Conservation (phyloP, 2,797 vertebrate species). For the Darevskia nairensis region DNA sequence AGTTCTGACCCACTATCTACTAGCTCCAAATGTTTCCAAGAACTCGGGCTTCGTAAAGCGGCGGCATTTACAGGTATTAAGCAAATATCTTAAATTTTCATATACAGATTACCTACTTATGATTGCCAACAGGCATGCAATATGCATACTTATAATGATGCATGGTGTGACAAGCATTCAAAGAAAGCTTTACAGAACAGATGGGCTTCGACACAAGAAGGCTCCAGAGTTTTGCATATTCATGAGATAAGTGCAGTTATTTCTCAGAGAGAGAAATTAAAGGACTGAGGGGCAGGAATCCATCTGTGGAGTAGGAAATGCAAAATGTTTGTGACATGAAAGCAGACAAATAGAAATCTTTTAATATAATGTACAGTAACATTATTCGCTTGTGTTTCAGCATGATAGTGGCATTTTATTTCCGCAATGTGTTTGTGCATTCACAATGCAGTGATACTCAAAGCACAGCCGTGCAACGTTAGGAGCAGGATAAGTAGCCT, state of each 20-base stretch:
- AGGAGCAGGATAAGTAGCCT: not conserved
- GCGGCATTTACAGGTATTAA: constrained; percentile 35
- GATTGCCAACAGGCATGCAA: constrained; percentile 28
- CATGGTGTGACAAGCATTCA: constrained; percentile 50
- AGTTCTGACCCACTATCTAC: not conserved
- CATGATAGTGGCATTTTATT: constrained; percentile 26
- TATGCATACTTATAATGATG: constrained; percentile 42
- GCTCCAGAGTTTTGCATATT: constrained; percentile 71
- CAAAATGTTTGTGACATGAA: constrained; percentile 50
- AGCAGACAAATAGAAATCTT: constrained; percentile 51
- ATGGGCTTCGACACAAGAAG: constrained; percentile 62
- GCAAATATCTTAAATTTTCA: constrained; percentile 55
- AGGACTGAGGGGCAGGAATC: constrained; percentile 47
- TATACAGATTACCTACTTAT: constrained; percentile 22
- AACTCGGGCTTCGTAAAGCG: not conserved
- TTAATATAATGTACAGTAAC: constrained; percentile 33
- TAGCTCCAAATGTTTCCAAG: not conserved
- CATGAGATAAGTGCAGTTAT: constrained; percentile 70
- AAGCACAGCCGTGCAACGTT: not conserved
- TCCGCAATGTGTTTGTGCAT: not conserved
- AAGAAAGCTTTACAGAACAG: constrained; percentile 60
- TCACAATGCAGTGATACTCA: not conserved
- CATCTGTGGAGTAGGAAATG: constrained; percentile 62
- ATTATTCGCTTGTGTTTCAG: constrained; percentile 49
- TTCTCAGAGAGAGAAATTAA: constrained; percentile 68